Base-by-base conservation (phyloP, 2,113 vertebrate genomes). In the Cyrtonyx montezumae region DNA sequence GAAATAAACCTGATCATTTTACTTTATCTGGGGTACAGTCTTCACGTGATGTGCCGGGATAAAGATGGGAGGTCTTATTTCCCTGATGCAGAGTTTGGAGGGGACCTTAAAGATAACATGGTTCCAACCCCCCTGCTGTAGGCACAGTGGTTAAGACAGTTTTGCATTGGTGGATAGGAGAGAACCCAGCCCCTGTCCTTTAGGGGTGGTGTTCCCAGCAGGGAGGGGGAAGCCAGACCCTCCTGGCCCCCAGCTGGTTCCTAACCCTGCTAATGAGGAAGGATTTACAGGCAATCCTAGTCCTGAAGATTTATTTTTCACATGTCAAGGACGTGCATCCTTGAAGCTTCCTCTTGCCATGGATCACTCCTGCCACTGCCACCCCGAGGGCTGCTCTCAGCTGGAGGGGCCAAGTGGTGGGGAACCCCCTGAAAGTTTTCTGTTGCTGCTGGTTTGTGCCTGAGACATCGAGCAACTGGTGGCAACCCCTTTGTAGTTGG, bases 311-410 rank as follows among this genome's bases (percentile, higher is more conserved):
- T 91, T 91, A 92, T 94, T 78, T 70, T 92, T 95, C 8, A 67
- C 42, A 69, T 87, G 74, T 84, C 95, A 96, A 96, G 91, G 95
- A 79, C 42, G 1, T 19, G 67, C 92, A 95, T 95, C 94, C 91
- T 94, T 93, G 88, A 78, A 95, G 81, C 87, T 49, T 84, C 53
- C 55, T 73, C 70, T 69, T 0, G 2, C 59, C 0, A 9, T 59
- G 85, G 68, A 80, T 85, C 49, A 8, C 42, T 83, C 42, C 76
- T 68, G 88, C 34, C 0, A 2, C 45, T 2, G 51, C 15, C 53
- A 8, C 15, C 59, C 34, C 18, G 7, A 13, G 16, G 36, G 20
- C 53, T 37, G 28, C 30, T n/a, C 18, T 70, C 1, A 3, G 15
- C 9, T 11, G 8, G 22, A 40, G 25, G 11, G 61, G 61, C 32